Base-by-base conservation (phyloP, 2,888 invertebrate genomes). In the Argyresthia goedartella region DNA sequence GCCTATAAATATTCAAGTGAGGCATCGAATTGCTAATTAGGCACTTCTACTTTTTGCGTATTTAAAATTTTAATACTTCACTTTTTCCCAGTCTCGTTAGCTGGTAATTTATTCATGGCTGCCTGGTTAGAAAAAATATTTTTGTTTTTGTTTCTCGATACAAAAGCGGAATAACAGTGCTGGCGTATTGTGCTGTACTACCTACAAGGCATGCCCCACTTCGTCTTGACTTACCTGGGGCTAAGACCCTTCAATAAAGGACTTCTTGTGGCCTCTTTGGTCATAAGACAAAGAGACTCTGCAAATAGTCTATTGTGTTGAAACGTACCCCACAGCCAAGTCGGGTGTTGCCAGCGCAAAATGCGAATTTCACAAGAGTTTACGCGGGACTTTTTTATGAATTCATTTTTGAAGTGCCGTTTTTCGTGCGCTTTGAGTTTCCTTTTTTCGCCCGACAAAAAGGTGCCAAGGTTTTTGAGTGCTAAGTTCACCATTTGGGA, bases 271-370 rank as follows among this genome's bases (percentile, higher is more conserved):
- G 59, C 60, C 65, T 66, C 71, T 69, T 51, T 62, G 57, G 61
- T 61, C 65, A 60, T 62, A 64, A 73, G 70, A 81, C 81, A 82
- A 84, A 80, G 68, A 68, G 59, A 54, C 58, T 63, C 58, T 61
- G 69, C 79, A 78, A 80, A 81, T 79, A 77, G 76, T 73, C 71
- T 65, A 79, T 81, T 81, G 82, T 81, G 71, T 64, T 57, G 50
- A 61, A 59, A 60, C 67, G 50, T 14, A 51, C 36, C 51, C 43
- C 48, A 9, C 14, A 14, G 35, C 25, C 25, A 25, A 25, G 25
- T 6, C 25, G n/a, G 49, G 16, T n/a, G 13, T n/a, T 11, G 35
- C 36, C 14, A 48, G 36, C 48, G 48, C 48, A 35, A 35, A 25
- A 35, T 36, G 15, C 14, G 50, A 43, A 43, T 44, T 33, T 42